phyloP scores from a whole-genome alignment of 2,113 vertebrate species.

The Connochaetes taurinus region DNA sequence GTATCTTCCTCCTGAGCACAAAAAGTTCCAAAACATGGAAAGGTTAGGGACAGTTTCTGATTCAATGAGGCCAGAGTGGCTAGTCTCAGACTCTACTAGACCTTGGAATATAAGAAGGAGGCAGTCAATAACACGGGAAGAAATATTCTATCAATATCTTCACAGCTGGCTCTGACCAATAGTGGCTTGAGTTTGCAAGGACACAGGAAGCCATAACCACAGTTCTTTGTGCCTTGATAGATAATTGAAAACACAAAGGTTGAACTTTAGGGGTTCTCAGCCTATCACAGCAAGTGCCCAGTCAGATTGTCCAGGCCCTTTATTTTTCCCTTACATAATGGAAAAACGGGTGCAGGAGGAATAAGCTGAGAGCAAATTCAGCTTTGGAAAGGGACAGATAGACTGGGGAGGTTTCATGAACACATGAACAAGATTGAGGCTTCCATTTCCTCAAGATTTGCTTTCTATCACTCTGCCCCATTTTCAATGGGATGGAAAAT shows the following conservation, averaged over 20 bases:
- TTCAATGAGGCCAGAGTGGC: background rate
- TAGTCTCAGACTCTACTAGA: background rate
- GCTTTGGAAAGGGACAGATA: background rate
- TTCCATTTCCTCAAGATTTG: background rate
- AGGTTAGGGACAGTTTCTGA: background rate
- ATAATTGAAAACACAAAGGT: background rate
- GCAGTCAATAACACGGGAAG: background rate
- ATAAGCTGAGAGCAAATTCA: background rate
- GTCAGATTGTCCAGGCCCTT: background rate
- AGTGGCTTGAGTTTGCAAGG: background rate
- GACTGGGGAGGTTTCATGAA: background rate
- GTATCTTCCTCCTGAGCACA: background rate
- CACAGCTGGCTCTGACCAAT: background rate
- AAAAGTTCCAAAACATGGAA: background rate
- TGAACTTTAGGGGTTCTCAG: background rate
- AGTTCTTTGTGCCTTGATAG: background rate
- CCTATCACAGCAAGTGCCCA: background rate
- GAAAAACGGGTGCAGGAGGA: background rate
- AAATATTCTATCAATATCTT: background rate
- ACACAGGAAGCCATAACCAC: rapidly evolving
- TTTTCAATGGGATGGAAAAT: background rate
- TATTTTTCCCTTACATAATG: background rate
- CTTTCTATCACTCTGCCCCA: background rate
- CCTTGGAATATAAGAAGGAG: background rate
- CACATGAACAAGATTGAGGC: background rate